Base-by-base conservation (phyloP, 2,113 vertebrate genomes). In the Toxotes chatareus region DNA sequence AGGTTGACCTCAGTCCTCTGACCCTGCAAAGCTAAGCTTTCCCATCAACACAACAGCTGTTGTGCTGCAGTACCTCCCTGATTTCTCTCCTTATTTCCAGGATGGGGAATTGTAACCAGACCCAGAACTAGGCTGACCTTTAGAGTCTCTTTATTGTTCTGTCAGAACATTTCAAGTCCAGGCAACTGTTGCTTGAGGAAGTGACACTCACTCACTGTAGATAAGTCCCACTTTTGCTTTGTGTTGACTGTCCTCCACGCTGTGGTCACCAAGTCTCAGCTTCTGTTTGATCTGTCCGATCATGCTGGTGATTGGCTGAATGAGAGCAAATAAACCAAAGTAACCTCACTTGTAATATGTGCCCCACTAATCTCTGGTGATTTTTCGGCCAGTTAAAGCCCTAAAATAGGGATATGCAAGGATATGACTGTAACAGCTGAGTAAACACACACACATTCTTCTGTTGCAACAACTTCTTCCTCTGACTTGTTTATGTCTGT, bases 21-120 rank as follows among this genome's bases (percentile, higher is more conserved):
- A 71, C 80, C 75, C 73, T 73, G 69, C 69, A 65, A 78, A 60
- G 51, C 40, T 34, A 72, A 64, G 66, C 56, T 21, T 85, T 82
- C 51, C 60, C 46, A n/a, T 92, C 86, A 91, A 53, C 86, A 49
- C 79, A 23, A 53, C 92, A 93, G 91, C 91, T 92, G 91, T 76
- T 76, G 60, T 19, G 38, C 44, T 32, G 0, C 34, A 40, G 3
- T 32, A 34, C 19, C 8, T 61, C 70, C 27, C 0, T 27, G 59
- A 72, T 60, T 80, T 76, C 57, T 65, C 19, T 42, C 67, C 59
- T 90, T 59, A 75, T 82, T 77, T 77, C 57, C 80, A 79, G 73
- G 76, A 77, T 1, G 23, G 69, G 34, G 36, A 76, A 60, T 47
- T 62, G 55, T 77, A 90, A 90, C n/a, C 47, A 49, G 82, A 86